These are phyloP conservation scores for Heterocephalus glaber DNA, from an alignment of 2,113 vertebrate genomes.

Conservation along the genomic window DNA sequence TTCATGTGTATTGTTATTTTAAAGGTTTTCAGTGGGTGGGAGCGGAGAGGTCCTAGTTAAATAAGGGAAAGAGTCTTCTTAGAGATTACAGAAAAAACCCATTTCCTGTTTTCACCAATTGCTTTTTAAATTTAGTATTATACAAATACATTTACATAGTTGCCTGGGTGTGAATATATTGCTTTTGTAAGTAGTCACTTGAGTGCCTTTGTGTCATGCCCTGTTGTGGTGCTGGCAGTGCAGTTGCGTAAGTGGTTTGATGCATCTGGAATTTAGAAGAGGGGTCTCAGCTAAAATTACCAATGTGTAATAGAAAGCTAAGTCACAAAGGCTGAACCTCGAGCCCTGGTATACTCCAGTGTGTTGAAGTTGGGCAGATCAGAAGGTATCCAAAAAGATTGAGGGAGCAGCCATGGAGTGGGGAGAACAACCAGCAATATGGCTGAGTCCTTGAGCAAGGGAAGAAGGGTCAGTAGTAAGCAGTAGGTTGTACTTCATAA, in stretches of 20 bases:
- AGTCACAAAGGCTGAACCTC: neutral
- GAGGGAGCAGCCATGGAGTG: neutral
- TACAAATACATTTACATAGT: neutral
- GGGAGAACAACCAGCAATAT: neutral
- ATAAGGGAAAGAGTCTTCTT: neutral
- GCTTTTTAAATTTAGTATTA: neutral
- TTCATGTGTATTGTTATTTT: neutral
- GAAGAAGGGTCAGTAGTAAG: neutral
- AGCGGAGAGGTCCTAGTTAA: neutral
- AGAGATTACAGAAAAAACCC: neutral
- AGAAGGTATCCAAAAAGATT: neutral
- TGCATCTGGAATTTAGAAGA: neutral
- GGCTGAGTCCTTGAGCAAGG: neutral
- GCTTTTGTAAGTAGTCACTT: neutral
- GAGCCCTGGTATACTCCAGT: neutral
- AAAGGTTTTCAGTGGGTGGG: neutral
- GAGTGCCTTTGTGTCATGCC: neutral
- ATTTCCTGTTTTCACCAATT: slow-evolving; percentile 1
- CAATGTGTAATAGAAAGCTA: neutral
- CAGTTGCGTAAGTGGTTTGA: neutral
- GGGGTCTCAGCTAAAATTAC: neutral
- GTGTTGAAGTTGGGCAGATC: neutral
- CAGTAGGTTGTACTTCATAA: neutral
- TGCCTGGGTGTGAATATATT: neutral
- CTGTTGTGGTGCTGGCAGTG: neutral